Percentiles rank a stretch among this genome's conserved stretches.
Conservation (phyloP, 2,797 vertebrate genomes). For the Synaphobranchus kaupii region DNA sequence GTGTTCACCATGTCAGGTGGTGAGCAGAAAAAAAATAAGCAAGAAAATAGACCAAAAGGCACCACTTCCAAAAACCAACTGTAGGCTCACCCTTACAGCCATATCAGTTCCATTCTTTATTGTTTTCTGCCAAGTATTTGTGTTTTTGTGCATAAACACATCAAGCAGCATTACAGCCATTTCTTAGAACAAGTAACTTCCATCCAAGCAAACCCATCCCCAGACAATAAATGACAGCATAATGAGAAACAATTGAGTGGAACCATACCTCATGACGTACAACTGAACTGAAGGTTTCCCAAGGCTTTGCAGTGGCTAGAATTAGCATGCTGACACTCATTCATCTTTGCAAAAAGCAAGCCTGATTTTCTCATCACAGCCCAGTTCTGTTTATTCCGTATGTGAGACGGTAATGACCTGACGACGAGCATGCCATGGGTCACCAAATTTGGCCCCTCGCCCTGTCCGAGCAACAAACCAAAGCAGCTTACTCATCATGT, state of each 20-base stretch:
- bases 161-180: neutral
- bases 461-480: constrained; percentile 41
- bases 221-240: neutral
- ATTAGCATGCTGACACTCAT: neutral
- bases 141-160: neutral
- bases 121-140: no score
- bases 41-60: neutral
- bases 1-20: no score
- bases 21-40: no score
- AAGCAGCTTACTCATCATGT: constrained; percentile 49
- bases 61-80: neutral
- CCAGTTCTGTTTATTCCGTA: neutral
- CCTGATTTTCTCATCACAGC: neutral
- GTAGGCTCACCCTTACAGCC: neutral
- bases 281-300: neutral
- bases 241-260: neutral
- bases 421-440: neutral
- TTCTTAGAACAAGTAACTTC: neutral
- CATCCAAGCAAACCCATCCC: neutral
- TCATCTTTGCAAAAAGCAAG: neutral
- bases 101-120: neutral
- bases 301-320: neutral
- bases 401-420: constrained; percentile 36
- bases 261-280: neutral
- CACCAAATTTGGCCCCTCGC: constrained; percentile 29